Percentiles rank a stretch among this genome's conserved stretches.
phyloP scores from a whole-genome alignment of 2,113 vertebrate genomes.

The Rhizomys pruinosus region DNA sequence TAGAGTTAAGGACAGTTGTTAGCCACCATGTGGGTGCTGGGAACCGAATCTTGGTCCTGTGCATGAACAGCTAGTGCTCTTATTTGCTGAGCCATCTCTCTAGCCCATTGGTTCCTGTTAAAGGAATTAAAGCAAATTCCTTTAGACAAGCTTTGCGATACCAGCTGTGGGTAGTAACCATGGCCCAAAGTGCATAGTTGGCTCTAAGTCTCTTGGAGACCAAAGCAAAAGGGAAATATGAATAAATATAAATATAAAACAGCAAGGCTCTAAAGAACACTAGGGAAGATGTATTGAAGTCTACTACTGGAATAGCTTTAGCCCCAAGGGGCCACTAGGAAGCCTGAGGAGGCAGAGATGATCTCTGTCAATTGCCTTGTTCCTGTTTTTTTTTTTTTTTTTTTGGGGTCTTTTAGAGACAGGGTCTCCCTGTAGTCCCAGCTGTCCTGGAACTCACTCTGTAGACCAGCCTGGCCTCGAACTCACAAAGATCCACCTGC shows the following conservation, averaged over 20 bases:
- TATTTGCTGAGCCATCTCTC: too few species aligned
- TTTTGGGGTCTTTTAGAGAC: too few species aligned
- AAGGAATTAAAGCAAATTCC: background rate
- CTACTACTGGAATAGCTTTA: background rate
- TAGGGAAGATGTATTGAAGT: background rate
- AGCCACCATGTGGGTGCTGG: too few species aligned
- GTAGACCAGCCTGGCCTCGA: too few species aligned
- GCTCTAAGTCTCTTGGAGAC: background rate
- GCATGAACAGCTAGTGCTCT: too few species aligned
- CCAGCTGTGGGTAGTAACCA: background rate
- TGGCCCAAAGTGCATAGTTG: background rate
- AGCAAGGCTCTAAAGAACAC: background rate
- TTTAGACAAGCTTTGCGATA: background rate
- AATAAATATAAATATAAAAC: background rate
- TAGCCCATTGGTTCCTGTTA: background rate
- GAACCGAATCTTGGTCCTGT: too few species aligned
- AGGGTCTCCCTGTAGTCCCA: too few species aligned
- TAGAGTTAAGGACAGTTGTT: too few species aligned
- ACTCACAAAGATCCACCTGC: too few species aligned
- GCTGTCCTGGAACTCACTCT: too few species aligned
- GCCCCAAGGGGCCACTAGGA: background rate
- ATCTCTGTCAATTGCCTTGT: background rate
- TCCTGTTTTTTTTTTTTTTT: too few species aligned
- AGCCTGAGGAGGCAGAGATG: background rate
- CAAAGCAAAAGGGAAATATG: slow-evolving; percentile 1